Evolutionary conservation across 2,113 vertebrate genomes (phyloP), one percentile per base, ranked within the genome.

Genomic region (Hypanus sabinus): DNA sequence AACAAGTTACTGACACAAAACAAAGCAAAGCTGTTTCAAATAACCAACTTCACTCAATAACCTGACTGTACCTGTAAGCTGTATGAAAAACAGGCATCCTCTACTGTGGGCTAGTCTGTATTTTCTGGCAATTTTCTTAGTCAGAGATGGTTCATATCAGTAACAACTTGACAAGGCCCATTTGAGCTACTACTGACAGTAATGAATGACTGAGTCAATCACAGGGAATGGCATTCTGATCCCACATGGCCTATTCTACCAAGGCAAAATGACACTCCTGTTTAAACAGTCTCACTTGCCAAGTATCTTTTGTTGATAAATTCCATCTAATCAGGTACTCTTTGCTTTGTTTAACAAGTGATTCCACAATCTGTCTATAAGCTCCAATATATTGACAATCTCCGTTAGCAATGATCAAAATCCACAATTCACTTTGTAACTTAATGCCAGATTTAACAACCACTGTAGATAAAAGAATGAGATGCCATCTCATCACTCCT

Each of bases 221-320:
- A 55, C 91, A 93, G 68, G 91, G 91, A 70, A 75, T 93, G 70
- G 91, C 70, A 55, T 71, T 93, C 68, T 93, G 91, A 38, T 93
- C 85, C 91, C 91, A 93, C 91, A 93, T 93, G 91, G 91, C 91
- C 91, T 93, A 24, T 20, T 73, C 91, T 65, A 92, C 33, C 14
- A 71, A 18, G 68, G n/a, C 36, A 73, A 93, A 93, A 70, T 73
- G 60, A 90, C 33, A 90, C 71, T 92, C 65, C 38, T 46, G 91
- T 71, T 68, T 71, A 27, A 70, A 46, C 68, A 71, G 65, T 36
- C 70, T 27, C 60, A 33, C 85, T 90, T 90, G 60, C 33, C 60
- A 90, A 71, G 62, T 46, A 22, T 46, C 33, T 73, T 55, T 75
- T 73, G 73, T 75, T 73, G 33, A 46, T 11, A 11, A 93, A 93